phyloP scores from a whole-genome alignment of 1,140 invertebrate genomes.

The Saxidomus purpurata region DNA sequence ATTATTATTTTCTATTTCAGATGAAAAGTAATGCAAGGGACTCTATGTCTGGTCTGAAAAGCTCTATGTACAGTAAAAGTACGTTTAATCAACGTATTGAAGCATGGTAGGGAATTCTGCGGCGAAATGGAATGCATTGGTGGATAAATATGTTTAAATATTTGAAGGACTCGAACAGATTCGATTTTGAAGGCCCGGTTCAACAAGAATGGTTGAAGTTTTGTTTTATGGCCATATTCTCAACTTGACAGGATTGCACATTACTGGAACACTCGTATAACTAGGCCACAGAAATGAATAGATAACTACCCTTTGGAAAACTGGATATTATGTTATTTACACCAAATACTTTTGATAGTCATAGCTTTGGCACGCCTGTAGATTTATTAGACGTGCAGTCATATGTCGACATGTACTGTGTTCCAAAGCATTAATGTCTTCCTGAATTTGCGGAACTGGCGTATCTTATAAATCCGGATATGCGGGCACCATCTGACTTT shows the following conservation, averaged over 20 bases:
- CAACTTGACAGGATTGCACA: constrained; percentile 45
- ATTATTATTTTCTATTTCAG: background rate
- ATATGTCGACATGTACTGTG: constrained; percentile 25
- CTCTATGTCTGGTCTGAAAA: constrained; percentile 33
- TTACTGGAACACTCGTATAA: constrained; percentile 29
- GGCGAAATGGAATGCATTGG: too few relatives aligned
- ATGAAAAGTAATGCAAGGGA: constrained; percentile 7
- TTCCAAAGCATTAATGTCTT: constrained; percentile 3
- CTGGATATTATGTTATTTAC: constrained; percentile 47
- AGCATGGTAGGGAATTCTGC: constrained; percentile 58
- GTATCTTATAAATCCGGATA: too few relatives aligned
- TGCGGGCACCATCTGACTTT: background rate
- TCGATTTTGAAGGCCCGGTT: constrained; percentile 34
- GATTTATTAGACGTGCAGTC: constrained; percentile 21
- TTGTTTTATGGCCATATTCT: constrained; percentile 51
- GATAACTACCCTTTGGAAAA: constrained; percentile 38
- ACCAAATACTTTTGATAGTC: too few relatives aligned
- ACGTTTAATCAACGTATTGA: constrained; percentile 67
- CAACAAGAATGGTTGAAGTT: constrained; percentile 41
- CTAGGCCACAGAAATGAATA: constrained; percentile 37
- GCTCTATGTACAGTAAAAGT: constrained; percentile 60
- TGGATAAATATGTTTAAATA: too few relatives aligned
- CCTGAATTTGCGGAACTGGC: constrained; percentile 31
- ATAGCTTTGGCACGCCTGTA: too few relatives aligned
- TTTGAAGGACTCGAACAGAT: constrained; percentile 52